These are phyloP conservation scores for Lasioglossum malachurum DNA, from an alignment of 2,888 invertebrate species.

Conservation along the genomic window DNA sequence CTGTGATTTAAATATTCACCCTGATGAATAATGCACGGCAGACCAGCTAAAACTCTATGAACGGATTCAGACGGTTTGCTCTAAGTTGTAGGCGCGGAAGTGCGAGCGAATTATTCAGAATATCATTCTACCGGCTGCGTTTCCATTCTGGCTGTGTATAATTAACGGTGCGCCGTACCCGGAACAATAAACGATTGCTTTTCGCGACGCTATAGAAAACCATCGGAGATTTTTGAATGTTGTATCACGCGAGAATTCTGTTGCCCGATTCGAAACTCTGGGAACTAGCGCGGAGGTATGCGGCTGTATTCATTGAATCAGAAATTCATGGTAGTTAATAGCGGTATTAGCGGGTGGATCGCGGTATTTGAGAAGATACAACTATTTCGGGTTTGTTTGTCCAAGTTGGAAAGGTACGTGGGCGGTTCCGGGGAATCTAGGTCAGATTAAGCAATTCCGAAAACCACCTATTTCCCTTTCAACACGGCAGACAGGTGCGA, in stretches of 20 bases:
- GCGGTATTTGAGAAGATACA: background rate
- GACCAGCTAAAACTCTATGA: constrained; percentile 74
- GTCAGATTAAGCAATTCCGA: constrained; percentile 37
- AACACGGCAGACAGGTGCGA: constrained; percentile 34
- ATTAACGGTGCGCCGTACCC: constrained; percentile 25
- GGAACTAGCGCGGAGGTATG: background rate
- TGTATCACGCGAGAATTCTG: background rate
- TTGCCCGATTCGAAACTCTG: background rate
- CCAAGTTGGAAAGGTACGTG: background rate
- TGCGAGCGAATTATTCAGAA: constrained; percentile 63
- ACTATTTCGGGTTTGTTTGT: background rate
- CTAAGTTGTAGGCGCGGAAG: constrained; percentile 63
- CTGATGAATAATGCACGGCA: constrained; percentile 75
- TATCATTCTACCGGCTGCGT: constrained; percentile 50
- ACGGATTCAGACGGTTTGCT: constrained; percentile 69
- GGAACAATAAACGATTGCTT: background rate
- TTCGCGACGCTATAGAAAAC: background rate
- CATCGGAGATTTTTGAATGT: background rate
- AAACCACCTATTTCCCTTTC: constrained; percentile 30
- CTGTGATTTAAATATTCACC: constrained; percentile 75
- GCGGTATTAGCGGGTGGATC: background rate
- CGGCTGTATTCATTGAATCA: background rate
- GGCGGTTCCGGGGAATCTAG: background rate
- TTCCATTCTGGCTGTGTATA: constrained; percentile 34
- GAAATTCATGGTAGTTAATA: background rate